Evolutionary conservation across 1,140 invertebrate species (phyloP), one percentile per base, ranked within the genome.

Genomic region (Pachypsylla venusta): DNA sequence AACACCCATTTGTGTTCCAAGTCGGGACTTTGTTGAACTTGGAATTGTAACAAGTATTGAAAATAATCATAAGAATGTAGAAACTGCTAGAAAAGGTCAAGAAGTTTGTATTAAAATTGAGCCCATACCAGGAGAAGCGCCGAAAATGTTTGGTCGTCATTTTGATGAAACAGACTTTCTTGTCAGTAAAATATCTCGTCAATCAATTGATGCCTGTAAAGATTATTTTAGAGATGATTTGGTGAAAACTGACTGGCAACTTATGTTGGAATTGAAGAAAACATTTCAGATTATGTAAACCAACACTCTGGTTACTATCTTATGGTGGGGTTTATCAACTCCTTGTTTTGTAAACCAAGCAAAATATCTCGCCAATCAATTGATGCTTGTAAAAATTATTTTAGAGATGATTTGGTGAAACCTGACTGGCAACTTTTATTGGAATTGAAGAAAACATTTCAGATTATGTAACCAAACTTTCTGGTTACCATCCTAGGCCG

Each of bases 61-160:
- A 73, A 79, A 78, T 62, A 89, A 89, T 74, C 85, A 85, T 76
- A 81, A 98, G 81, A 71, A 89, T 72, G 83, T 98, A 60, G 94
- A 98, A 56, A 78, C 77, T 7, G 97, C 95, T 1, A 80, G 90
- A 56, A 94, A 94, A 74, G 97, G 96, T 2, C 87, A 93, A 72
- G 96, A 99, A 75, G 93, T 99, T 10, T 99, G 95, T 74, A 84
- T 99, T 62, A 99, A 99, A 77, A 98, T 99, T 63, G 94, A 98
- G 64, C 85, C 93, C 2, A 82, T 92, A 30, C 86, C 93, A 14
- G 95, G 95, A 0, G 93, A 99, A 73, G 83, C 94, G 25, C 96
- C 97, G 1, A 99, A 98, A 76, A 88, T 99, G 83, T 95, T 87
- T 72, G 97, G 96, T 0, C 76, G 97, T 61, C 97, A 99, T 75